Base-by-base conservation (phyloP, 1,140 invertebrate genomes). In the Drosophila nasuta region DNA sequence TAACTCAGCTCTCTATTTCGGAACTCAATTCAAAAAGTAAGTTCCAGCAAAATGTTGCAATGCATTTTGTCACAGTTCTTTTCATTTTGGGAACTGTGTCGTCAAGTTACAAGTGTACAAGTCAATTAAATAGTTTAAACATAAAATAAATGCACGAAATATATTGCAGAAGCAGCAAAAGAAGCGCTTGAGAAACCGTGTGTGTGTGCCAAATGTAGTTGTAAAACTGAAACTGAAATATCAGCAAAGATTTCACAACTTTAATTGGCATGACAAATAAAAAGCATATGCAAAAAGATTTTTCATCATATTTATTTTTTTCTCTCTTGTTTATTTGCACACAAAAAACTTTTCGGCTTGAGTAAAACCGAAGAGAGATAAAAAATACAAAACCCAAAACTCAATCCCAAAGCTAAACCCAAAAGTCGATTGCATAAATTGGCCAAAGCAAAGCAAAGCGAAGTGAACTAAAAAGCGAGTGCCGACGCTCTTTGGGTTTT, bases 231-330 rank as follows among this genome's bases (percentile, higher is more conserved):
- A 77, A 70, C 72, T 71, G 65, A 88, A 77, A 70, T 72, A 77
- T 85, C 79, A 64, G 69, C 79, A 45, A 62, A 58, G 45, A 63
- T 82, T 88, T 82, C 83, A 71, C 76, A 82, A 87, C 38, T 51
- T 75, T 51, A 82, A 79, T 86, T 86, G 79, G 67, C 82, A 82
- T 82, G 79, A 82, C 76, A 63, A 63, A 8, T 52, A 48, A 56
- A 49, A 46, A 66, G 35, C 52, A 72, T 60, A 65, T 56, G 71
- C 66, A 63, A 46, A 67, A 69, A 33, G 60, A 25, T 41, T 51
- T 68, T 52, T 60, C 35, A 25, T 54, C 35, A 15, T 38, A 8
- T 56, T n/a, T 59, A 11, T 38, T 38, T 56, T 56, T 8, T 57
- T 41, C 35, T 58, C 20, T 41, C 13, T 59, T 45, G 62, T 64